phyloP scores from a whole-genome alignment of 2,113 vertebrate species.

The Donacobius atricapilla region DNA sequence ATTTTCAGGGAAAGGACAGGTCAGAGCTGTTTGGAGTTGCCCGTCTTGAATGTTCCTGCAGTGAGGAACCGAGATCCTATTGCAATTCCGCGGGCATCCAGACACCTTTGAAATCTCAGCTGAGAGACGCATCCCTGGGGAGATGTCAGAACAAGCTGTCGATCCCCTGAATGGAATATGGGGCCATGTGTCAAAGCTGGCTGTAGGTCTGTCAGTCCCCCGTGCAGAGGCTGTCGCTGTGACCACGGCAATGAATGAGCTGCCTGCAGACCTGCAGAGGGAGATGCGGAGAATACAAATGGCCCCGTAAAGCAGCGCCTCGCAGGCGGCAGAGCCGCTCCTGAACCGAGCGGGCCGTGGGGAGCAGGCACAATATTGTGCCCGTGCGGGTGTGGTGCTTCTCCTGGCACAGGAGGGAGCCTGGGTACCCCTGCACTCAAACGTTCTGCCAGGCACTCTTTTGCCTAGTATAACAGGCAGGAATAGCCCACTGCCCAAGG shows the following conservation, averaged over 20 bases:
- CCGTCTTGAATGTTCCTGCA: not conserved
- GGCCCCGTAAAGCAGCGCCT: not conserved
- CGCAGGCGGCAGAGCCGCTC: rapidly evolving
- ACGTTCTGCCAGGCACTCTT: not conserved
- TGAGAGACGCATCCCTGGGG: not conserved
- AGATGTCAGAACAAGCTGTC: not conserved
- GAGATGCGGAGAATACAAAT: not conserved
- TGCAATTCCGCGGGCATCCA: not conserved
- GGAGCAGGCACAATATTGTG: not conserved
- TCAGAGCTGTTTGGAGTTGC: not conserved
- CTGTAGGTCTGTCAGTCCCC: not conserved
- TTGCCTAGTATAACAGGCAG: not conserved
- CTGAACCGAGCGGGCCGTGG: not conserved
- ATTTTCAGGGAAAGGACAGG: not conserved
- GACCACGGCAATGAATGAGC: not conserved
- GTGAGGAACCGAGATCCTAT: not conserved
- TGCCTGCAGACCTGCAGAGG: not conserved
- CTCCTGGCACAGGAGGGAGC: not conserved
- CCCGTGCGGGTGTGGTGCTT: not conserved
- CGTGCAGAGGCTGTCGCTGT: not conserved
- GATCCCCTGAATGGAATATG: not conserved
- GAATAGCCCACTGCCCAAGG: not conserved
- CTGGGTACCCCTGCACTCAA: not conserved
- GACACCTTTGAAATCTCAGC: not conserved
- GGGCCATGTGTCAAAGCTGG: not conserved